phyloP scores from a whole-genome alignment of 1,140 invertebrate species.

The Stegodyphus mimosarum region DNA sequence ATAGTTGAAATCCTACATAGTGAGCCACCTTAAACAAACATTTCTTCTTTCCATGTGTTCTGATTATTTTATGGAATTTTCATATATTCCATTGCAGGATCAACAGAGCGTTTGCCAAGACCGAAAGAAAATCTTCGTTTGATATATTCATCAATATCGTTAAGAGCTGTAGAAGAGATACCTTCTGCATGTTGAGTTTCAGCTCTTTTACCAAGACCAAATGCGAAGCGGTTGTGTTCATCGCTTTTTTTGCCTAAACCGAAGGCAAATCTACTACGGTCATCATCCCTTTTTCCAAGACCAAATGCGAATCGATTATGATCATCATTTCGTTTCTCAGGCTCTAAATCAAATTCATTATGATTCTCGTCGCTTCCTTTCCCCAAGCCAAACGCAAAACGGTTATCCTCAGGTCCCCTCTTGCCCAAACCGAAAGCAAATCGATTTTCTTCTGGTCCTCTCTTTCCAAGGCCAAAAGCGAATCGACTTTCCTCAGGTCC shows the following conservation, averaged over 20 bases:
- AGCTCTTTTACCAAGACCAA: slow-evolving; percentile 39
- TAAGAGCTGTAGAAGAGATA: background rate
- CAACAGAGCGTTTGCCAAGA: slow-evolving; percentile 57
- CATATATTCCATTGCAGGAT: slow-evolving; percentile 39
- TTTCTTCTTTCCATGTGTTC: background rate
- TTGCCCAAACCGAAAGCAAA: slow-evolving; percentile 58
- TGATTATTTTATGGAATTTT: slow-evolving; percentile 5
- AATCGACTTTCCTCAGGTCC: slow-evolving; percentile 35
- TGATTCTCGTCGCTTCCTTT: slow-evolving; percentile 32
- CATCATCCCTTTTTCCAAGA: slow-evolving; percentile 48
- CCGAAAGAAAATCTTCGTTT: slow-evolving; percentile 63
- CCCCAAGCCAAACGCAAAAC: slow-evolving; percentile 51
- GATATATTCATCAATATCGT: slow-evolving; percentile 62
- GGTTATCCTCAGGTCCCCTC: background rate
- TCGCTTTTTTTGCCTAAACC: slow-evolving; percentile 55
- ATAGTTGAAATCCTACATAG: no score
- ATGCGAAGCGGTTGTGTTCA: slow-evolving; percentile 7
- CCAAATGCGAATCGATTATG: slow-evolving; percentile 57
- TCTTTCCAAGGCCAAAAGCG: slow-evolving; percentile 62
- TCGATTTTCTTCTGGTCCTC: slow-evolving; percentile 17
- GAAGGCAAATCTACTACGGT: slow-evolving; percentile 33
- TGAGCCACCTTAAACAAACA: no score
- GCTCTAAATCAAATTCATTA: slow-evolving; percentile 56
- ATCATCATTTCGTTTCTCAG: slow-evolving; percentile 49
- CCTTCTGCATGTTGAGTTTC: background rate